Base-by-base conservation (phyloP, 1,140 invertebrate genomes). In the Ceratoteleas bidentatus region DNA sequence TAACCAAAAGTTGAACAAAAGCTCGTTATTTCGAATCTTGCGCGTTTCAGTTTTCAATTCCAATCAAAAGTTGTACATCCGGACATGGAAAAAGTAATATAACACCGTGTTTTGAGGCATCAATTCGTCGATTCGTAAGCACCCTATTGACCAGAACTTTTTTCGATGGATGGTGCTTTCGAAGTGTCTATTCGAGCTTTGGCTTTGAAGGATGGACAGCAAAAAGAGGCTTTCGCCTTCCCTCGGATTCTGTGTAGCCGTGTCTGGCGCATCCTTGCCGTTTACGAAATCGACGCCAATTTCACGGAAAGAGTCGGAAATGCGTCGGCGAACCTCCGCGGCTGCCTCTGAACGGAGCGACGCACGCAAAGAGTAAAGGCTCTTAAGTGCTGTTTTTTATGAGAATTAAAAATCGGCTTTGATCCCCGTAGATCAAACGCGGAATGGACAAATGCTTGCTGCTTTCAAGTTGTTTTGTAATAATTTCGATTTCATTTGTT, bases 121-220 rank as follows among this genome's bases (percentile, higher is more conserved):
- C 75, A 68, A 82, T 76, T 84, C 69, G 66, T 72, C 81, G 72
- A 83, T 79, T 79, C 79, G 75, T 84, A 79, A 82, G 83, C 73
- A 82, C 79, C 79, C 79, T 54, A 84, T 82, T 84, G 79, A 79
- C 83, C 83, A 82, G 76, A 82, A 84, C 70, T 84, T 84, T 84
- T 82, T 81, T 82, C 75, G 66, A 75, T 75, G 79, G 66, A 76
- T 45, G 75, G 16, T 74, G 83, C 79, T 79, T 82, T 79, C 78
- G 66, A 70, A 82, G 83, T 84, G 75, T 82, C 83, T 79, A 77
- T 82, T 79, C 75, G 83, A 74, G 76, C 66, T 82, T 79, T 84
- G 57, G 73, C 83, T 84, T 84, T 84, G 83, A 84, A 79, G 75
- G 57, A 77, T 85, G 73, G 69, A 73, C 76, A 61, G 61, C 61